Base-by-base conservation (phyloP, 2,888 invertebrate genomes). In the Isotomurus palustris region DNA sequence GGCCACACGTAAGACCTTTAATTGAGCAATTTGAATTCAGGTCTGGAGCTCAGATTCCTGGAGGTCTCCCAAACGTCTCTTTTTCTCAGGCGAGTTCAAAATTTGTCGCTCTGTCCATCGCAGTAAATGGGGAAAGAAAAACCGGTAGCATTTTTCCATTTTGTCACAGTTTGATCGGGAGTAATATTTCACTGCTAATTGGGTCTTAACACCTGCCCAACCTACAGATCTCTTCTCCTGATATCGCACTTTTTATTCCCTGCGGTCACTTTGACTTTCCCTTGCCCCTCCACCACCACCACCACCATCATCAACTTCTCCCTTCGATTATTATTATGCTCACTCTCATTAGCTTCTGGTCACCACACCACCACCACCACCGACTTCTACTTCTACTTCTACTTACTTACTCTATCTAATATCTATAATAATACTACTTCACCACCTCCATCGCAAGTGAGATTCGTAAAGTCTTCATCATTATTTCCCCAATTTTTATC, bases 111-210 rank as follows among this genome's bases (percentile, higher is more conserved):
- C n/a, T 40, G 25, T 12, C 12, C 36, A 54, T 49, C n/a, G n/a
- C n/a, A n/a, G n/a, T n/a, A n/a, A n/a, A n/a, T 32, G 21, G 17
- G 21, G 54, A 53, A 50, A 50, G 63, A 66, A 69, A n/a, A 70
- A 70, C 70, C 70, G 66, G 70, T 70, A 69, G 70, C 70, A 69
- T 62, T 67, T 67, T 65, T 70, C 58, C 62, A 69, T 68, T 67
- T 66, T 69, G 70, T 70, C 66, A 62, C 64, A 61, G 67, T 65
- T 62, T 68, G 61, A 67, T 69, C 66, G 60, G 56, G 64, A 67
- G 68, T 68, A 68, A 68, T 70, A 70, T 68, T 70, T 70, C 70
- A 70, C 67, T 68, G 64, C 70, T 70, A 70, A 70, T 70, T 70
- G 70, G 70, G 62, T 65, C 70, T 69, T 70, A 69, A 68, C 70